These are phyloP conservation scores for Crocodylus rhombifer DNA, from an alignment of 2,797 vertebrate species.

Conservation along the genomic window DNA sequence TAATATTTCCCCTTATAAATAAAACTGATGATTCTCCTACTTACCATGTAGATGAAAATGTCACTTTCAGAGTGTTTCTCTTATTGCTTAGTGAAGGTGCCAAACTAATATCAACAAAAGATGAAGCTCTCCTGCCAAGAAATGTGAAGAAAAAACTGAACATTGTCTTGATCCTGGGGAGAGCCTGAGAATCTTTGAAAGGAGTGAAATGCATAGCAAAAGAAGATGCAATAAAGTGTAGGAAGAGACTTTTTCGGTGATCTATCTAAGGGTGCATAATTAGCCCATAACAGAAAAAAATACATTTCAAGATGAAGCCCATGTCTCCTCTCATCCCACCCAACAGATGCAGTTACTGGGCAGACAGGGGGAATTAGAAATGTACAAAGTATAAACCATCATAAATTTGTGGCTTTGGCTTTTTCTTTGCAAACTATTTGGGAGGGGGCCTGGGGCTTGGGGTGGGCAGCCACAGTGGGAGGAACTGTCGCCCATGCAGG, in stretches of 20 bases:
- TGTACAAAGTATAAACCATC: background rate
- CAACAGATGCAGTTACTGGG: background rate
- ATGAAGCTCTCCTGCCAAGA: no score
- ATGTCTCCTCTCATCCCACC: background rate
- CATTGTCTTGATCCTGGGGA: no score
- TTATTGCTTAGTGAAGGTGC: background rate
- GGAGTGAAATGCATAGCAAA: background rate
- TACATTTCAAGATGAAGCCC: background rate
- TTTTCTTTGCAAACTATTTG: background rate
- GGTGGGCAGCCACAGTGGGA: no score
- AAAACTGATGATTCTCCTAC: background rate
- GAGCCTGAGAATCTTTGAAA: background rate
- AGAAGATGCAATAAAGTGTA: background rate
- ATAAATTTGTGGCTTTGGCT: background rate
- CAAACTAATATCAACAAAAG: background rate
- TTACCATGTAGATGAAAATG: background rate
- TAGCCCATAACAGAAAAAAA: background rate
- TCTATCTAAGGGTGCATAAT: background rate
- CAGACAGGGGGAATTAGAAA: background rate
- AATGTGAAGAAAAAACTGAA: no score
- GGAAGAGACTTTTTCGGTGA: background rate
- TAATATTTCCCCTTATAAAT: background rate
- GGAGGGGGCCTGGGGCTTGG: rapidly evolving
- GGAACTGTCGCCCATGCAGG: no score
- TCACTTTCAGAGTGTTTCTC: no score